Evolutionary conservation across 2,113 vertebrate genomes (phyloP).

Genomic region (Lagopus leucura): DNA sequence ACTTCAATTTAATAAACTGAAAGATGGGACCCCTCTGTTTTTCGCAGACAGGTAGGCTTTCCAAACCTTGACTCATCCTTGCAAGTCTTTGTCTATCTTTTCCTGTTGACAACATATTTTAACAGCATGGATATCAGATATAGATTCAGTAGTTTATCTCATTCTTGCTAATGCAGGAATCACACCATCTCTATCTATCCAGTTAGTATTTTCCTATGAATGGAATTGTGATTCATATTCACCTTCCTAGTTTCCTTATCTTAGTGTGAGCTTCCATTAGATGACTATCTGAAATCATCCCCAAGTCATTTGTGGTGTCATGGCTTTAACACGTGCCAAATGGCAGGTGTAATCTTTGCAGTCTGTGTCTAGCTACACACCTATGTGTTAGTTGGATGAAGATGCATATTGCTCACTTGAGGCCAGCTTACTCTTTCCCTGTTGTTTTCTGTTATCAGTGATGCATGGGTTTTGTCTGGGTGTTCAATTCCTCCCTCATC

Average conservation of each 20-base stretch:
- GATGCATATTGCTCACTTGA: too few species aligned
- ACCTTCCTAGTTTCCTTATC: background rate
- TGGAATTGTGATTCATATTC: background rate
- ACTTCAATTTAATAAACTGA: constrained; percentile 23
- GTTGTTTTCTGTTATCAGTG: background rate
- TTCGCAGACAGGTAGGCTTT: background rate
- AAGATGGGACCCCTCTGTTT: background rate
- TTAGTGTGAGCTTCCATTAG: background rate
- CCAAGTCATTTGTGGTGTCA: background rate
- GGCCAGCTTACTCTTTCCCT: background rate
- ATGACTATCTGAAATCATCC: background rate
- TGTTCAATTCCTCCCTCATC: background rate
- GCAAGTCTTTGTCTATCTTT: constrained; percentile 25
- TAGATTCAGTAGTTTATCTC: background rate
- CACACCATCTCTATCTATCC: background rate
- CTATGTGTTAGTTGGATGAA: background rate
- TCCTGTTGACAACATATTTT: background rate
- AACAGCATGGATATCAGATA: background rate
- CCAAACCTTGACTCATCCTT: constrained; percentile 26
- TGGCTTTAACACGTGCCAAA: background rate
- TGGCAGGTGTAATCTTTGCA: background rate
- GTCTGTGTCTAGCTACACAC: background rate
- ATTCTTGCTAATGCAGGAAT: background rate
- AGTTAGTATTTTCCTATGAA: background rate
- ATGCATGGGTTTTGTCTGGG: background rate